Evolutionary conservation across 2,113 vertebrate species (phyloP).

Genomic region (Tympanuchus pallidicinctus): DNA sequence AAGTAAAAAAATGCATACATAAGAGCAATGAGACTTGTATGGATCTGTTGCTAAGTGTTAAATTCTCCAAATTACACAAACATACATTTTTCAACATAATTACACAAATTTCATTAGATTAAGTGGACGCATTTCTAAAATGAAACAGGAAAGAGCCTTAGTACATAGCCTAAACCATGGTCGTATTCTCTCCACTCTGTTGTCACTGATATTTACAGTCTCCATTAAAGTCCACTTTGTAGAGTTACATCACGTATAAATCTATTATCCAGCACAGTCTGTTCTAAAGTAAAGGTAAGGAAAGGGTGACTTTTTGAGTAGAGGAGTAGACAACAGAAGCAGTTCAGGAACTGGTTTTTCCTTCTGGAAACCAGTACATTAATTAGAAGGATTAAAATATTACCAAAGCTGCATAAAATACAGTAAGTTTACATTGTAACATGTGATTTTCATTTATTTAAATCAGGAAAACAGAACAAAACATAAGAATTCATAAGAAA

Average conservation of each 20-base stretch:
- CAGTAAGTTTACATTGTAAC: background rate
- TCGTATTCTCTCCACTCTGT: background rate
- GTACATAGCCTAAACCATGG: background rate
- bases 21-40: rapidly evolving
- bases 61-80: background rate
- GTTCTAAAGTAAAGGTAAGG: background rate
- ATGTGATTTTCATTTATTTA: background rate
- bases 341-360: background rate
- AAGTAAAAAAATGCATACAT: background rate
- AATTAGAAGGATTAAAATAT: background rate
- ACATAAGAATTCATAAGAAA: background rate
- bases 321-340: background rate
- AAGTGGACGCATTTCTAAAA: background rate
- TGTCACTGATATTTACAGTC: background rate
- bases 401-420: background rate
- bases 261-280: background rate
- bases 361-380: background rate
- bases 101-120: background rate
- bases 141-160: background rate
- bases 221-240: too few relatives aligned
- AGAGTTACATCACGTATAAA: background rate
- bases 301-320: background rate
- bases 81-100: background rate
- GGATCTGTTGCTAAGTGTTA: background rate
- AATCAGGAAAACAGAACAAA: background rate